Percentiles rank a stretch among this genome's conserved stretches.
Evolutionary conservation across 2,113 vertebrate species (phyloP).

Genomic region (Phaetusa simplex): DNA sequence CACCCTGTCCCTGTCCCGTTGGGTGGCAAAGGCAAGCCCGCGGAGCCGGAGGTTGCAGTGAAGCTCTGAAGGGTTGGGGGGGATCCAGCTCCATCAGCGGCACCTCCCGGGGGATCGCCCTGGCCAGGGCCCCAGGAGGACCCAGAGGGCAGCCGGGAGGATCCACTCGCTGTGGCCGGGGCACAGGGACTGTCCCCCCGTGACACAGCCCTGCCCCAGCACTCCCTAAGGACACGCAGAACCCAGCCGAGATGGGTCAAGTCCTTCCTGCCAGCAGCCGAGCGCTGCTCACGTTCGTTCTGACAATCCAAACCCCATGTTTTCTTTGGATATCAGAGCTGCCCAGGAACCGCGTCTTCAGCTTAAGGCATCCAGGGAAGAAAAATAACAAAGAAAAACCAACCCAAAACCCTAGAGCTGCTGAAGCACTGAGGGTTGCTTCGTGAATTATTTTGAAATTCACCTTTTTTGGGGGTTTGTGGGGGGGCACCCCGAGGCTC

Average conservation of each 20-base stretch:
- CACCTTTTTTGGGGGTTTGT: not conserved
- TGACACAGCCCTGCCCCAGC: not conserved
- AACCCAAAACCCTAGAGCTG: not conserved
- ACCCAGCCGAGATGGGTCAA: not conserved
- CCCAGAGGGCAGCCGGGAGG: not conserved
- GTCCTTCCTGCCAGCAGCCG: not conserved
- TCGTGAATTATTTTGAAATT: not conserved
- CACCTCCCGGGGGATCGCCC: accelerated
- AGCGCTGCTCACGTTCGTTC: accelerated
- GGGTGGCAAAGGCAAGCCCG: not conserved
- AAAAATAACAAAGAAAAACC: not conserved
- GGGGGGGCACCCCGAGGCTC: accelerated
- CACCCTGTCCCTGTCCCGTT: too few relatives aligned
- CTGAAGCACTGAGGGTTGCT: not conserved
- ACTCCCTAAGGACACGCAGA: not conserved
- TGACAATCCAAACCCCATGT: not conserved
- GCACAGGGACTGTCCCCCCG: accelerated
- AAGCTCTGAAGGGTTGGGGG: not conserved
- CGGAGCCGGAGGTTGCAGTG: not conserved
- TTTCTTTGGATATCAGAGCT: not conserved
- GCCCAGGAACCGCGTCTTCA: not conserved
- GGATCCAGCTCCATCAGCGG: not conserved
- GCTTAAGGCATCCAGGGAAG: not conserved
- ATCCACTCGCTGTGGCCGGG: accelerated
- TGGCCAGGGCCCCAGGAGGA: too few relatives aligned